Conservation (phyloP, 2,797 vertebrate species). For the Ibycter americanus region DNA sequence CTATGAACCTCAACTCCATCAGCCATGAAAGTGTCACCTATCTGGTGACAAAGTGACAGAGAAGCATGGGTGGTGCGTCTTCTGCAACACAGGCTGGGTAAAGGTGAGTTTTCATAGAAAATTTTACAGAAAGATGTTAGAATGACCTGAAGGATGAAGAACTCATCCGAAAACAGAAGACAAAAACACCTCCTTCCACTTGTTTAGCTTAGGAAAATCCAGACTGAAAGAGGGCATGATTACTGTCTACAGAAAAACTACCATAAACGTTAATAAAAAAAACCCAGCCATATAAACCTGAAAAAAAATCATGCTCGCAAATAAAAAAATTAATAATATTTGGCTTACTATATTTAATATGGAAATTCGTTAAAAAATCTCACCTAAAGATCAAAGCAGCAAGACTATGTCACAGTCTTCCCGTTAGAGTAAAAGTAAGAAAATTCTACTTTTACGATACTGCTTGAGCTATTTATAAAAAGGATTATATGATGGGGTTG, state of each 20-base stretch:
- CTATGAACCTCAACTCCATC: not conserved
- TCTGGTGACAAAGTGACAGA: not conserved
- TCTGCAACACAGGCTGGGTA: not conserved
- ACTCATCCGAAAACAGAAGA: not conserved
- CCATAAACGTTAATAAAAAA: not conserved
- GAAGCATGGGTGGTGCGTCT: accelerated
- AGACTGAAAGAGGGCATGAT: not conserved
- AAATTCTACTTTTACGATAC: not conserved
- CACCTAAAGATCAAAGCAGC: not conserved
- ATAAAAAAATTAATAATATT: not conserved
- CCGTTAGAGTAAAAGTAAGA: not conserved
- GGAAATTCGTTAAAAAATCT: not conserved
- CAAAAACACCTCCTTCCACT: not conserved
- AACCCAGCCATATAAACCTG: not conserved
- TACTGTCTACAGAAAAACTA: not conserved
- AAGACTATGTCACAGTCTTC: not conserved
- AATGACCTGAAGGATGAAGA: not conserved
- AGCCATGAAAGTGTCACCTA: not conserved
- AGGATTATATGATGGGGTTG: not conserved
- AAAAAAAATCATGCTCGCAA: not conserved
- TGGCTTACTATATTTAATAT: not conserved
- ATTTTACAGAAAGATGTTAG: not conserved
- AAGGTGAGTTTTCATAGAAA: not conserved
- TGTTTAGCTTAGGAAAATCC: not conserved
- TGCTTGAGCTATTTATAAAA: not conserved